Conservation (phyloP, 1,140 invertebrate genomes). For the Stenopsyche tienmushanensis region DNA sequence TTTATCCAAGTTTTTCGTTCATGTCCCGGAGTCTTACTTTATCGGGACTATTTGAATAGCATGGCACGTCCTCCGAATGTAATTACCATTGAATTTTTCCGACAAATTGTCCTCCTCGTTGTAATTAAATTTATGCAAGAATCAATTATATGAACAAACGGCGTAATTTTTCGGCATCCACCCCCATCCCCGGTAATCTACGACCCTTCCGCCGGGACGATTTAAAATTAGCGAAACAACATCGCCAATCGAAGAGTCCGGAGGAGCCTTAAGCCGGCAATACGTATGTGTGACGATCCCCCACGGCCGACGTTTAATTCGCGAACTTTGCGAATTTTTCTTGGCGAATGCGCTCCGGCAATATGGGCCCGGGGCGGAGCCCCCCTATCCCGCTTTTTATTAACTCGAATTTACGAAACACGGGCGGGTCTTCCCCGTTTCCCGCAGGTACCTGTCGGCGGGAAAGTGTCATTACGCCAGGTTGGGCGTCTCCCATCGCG, state of each 20-base stretch:
- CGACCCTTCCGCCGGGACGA: no score
- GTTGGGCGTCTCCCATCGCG: constrained; percentile 36
- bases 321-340: not conserved
- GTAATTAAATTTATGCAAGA: no score
- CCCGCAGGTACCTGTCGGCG: constrained; percentile 12
- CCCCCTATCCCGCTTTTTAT: constrained; percentile 20
- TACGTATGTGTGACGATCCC: not conserved
- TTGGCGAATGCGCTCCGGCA: not conserved
- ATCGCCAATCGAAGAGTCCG: not conserved
- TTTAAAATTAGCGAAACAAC: not conserved
- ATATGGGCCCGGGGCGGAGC: not conserved
- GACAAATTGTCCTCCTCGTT: no score
- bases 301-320: not conserved
- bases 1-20: no score
- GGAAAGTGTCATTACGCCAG: constrained; percentile 38
- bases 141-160: not conserved
- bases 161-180: no score
- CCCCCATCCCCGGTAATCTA: no score
- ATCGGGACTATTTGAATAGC: no score
- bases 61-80: no score
- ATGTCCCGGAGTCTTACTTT: no score
- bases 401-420: constrained; percentile 36
- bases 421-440: no score
- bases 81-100: no score
- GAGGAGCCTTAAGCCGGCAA: not conserved